Evolutionary conservation across 2,797 vertebrate species (phyloP).

Genomic region (Enteromius paludinosus): DNA sequence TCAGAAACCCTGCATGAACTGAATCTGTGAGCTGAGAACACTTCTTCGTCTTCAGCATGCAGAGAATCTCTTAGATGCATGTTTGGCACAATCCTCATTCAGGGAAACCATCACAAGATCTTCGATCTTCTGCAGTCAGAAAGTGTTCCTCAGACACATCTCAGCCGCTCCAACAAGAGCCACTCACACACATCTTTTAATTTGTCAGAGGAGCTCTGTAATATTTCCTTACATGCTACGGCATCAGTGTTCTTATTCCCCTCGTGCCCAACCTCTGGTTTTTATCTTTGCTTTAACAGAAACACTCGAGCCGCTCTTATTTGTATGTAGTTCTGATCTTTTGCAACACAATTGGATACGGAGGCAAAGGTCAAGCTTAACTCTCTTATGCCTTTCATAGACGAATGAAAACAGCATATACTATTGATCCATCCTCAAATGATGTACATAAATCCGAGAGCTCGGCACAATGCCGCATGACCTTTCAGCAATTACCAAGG

Average conservation of each 20-base stretch:
- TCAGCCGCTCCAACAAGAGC: slow-evolving; percentile 14
- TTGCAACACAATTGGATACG: slow-evolving; percentile 76
- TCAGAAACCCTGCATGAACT: neutral
- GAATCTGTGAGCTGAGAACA: neutral
- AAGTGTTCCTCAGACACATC: neutral
- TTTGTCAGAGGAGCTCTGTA: slow-evolving; percentile 31
- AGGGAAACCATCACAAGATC: neutral
- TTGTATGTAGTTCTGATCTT: slow-evolving; percentile 81
- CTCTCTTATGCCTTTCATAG: slow-evolving; percentile 77
- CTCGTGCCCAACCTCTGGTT: slow-evolving; percentile 35
- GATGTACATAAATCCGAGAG: slow-evolving; percentile 88
- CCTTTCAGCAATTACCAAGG: slow-evolving; percentile 84
- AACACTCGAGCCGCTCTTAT: slow-evolving; percentile 66
- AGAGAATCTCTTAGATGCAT: neutral
- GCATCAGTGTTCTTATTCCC: slow-evolving; percentile 32
- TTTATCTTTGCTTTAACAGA: slow-evolving; percentile 34
- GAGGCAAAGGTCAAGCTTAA: slow-evolving; percentile 85
- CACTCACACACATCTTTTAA: slow-evolving; percentile 6
- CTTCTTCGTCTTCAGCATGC: neutral
- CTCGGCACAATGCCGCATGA: slow-evolving; percentile 88
- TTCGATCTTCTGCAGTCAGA: neutral
- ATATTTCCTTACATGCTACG: slow-evolving; percentile 13
- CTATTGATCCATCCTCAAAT: slow-evolving; percentile 93
- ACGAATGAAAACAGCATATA: slow-evolving; percentile 72
- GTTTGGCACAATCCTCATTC: neutral